Evolutionary conservation across 1,140 invertebrate genomes (phyloP).

Genomic region (Heterodera schachtii): DNA sequence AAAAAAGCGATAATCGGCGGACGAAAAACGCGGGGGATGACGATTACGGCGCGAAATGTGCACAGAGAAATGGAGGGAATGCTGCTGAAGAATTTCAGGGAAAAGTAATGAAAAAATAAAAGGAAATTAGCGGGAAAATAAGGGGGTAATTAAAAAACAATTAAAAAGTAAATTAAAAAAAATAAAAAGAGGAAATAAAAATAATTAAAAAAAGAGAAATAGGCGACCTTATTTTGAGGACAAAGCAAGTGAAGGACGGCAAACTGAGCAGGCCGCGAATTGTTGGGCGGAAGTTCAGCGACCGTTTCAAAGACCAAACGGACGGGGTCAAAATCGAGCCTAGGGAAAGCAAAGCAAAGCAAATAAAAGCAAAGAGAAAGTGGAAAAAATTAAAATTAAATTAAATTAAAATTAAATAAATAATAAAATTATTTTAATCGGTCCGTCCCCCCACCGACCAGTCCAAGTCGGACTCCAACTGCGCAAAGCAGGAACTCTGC

Average conservation of each 20-base stretch:
- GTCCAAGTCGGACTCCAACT: slow-evolving; percentile 48
- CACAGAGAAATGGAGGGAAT: slow-evolving; percentile 50
- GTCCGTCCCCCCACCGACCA: not conserved
- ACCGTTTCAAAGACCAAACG: slow-evolving; percentile 52
- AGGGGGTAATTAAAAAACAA: not conserved
- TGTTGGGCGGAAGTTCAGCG: slow-evolving; percentile 41
- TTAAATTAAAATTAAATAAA: too few species aligned
- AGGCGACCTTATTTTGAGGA: slow-evolving; percentile 48
- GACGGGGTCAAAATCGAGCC: slow-evolving; percentile 52
- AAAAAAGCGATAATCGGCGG: slow-evolving; percentile 49
- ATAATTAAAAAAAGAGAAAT: not conserved
- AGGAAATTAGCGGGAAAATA: too few species aligned
- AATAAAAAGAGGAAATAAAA: not conserved
- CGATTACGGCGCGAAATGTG: slow-evolving; percentile 54
- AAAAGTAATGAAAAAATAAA: too few species aligned
- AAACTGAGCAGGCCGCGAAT: slow-evolving; percentile 36
- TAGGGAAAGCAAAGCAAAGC: not conserved
- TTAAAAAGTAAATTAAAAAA: not conserved
- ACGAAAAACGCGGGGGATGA: slow-evolving; percentile 48
- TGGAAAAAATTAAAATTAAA: not conserved
- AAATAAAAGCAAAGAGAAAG: not conserved
- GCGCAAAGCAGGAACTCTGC: slow-evolving; percentile 56
- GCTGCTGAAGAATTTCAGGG: slow-evolving; percentile 41
- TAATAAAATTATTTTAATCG: too few species aligned
- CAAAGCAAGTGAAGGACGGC: slow-evolving; percentile 53